A percentile compares a stretch with the other conserved stretches of the same genome.
Evolutionary conservation across 2,797 vertebrate genomes (phyloP).

Genomic region (Scleropages formosus): DNA sequence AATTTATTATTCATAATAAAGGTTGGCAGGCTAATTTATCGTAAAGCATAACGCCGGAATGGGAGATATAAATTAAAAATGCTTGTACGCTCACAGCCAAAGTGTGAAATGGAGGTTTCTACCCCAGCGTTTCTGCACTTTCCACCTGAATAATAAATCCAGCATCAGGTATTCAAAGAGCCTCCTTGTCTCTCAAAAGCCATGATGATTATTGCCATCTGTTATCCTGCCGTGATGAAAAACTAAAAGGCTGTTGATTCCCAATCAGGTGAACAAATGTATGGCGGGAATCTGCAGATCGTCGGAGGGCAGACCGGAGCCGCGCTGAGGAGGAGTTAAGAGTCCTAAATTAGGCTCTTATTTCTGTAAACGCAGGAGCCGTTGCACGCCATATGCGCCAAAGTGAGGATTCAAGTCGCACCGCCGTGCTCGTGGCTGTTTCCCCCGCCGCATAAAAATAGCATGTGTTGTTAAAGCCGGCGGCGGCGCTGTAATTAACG

Average conservation of each 20-base stretch:
- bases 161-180: neutral
- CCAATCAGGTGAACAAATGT: neutral
- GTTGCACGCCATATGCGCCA: neutral
- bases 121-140: neutral
- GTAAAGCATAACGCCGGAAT: neutral
- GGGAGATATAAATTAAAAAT: constrained; percentile 2
- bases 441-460: constrained; percentile 6
- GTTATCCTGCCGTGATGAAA: neutral
- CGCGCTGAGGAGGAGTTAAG: neutral
- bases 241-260: neutral
- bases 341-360: neutral
- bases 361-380: neutral
- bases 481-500: neutral
- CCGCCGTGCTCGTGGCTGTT: neutral
- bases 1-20: constrained; percentile 23
- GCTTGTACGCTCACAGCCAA: neutral
- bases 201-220: neutral
- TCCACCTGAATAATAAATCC: constrained; percentile 20
- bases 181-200: neutral
- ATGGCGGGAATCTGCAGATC: no score
- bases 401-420: neutral
- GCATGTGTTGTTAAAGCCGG: neutral
- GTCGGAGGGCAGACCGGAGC: no score
- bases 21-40: constrained; percentile 5
- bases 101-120: neutral